phyloP scores from a whole-genome alignment of 2,888 invertebrate species.

The Lobophora halterata region DNA sequence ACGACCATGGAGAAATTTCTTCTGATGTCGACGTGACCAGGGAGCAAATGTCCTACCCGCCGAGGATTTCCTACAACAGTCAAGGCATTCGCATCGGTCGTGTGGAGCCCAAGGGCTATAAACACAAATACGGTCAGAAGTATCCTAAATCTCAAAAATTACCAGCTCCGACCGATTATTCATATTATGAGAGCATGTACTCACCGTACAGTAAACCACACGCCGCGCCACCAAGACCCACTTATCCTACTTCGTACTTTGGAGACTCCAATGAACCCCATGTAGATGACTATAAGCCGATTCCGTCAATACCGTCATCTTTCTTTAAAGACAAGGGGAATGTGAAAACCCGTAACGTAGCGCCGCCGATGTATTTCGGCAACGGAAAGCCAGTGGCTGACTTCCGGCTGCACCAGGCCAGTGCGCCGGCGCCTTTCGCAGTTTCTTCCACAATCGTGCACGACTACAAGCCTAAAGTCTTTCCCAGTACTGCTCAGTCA shows the following conservation, averaged over 20 bases:
- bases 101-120: constrained; percentile 40
- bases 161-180: constrained; percentile 47
- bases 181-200: constrained; percentile 70
- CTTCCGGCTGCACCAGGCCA: constrained; percentile 49
- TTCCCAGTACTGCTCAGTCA: constrained; percentile 36
- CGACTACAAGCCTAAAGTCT: constrained; percentile 59
- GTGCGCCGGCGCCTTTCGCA: constrained; percentile 55
- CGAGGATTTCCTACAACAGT: constrained; percentile 62
- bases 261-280: constrained; percentile 40
- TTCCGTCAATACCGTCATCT: constrained; percentile 53
- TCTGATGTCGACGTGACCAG: constrained; percentile 57
- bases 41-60: constrained; percentile 53
- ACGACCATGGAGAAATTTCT: constrained; percentile 74
- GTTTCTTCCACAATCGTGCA: constrained; percentile 65
- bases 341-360: constrained; percentile 44
- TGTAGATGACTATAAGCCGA: constrained; percentile 51
- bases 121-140: constrained; percentile 52
- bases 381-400: constrained; percentile 49
- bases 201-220: constrained; percentile 46
- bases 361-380: constrained; percentile 42
- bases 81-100: constrained; percentile 57
- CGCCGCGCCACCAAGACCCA: constrained; percentile 45
- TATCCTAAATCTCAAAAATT: constrained; percentile 50
- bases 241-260: constrained; percentile 36
- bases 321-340: constrained; percentile 52